Conservation (phyloP, 2,888 invertebrate species). For the Proisotoma minuta region DNA sequence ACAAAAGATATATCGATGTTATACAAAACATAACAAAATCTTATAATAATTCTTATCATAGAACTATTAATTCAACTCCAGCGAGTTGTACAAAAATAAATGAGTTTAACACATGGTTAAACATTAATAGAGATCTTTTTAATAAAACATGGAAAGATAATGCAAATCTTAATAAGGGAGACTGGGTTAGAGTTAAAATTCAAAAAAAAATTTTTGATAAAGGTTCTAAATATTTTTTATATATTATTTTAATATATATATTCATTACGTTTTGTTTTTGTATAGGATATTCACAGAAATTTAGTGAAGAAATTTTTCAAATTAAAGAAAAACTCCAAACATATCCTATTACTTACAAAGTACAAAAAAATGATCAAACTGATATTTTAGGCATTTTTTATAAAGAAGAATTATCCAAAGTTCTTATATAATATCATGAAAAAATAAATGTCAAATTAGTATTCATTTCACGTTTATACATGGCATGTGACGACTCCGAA, state of each 20-base stretch:
- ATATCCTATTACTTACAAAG: background rate
- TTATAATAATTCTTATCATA: background rate
- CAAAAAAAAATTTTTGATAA: background rate
- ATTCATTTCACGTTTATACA: too few relatives aligned
- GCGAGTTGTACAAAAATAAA: background rate
- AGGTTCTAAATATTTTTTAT: too few relatives aligned
- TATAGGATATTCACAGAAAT: background rate
- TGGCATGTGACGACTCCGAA: too few relatives aligned
- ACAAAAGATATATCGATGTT: background rate
- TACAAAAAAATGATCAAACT: background rate
- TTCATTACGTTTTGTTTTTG: too few relatives aligned
- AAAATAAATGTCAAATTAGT: too few relatives aligned
- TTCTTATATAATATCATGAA: slow-evolving; percentile 1
- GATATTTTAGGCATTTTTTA: background rate
- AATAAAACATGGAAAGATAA: background rate
- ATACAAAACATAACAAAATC: background rate
- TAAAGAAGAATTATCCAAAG: background rate
- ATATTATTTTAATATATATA: too few relatives aligned
- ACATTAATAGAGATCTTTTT: background rate
- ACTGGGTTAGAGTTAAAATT: background rate
- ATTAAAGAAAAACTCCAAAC: background rate
- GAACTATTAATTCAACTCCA: background rate
- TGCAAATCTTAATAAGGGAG: background rate
- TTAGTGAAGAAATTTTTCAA: background rate
- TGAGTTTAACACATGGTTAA: background rate